phyloP scores from a whole-genome alignment of 1,140 invertebrate species.

The Ooceraea biroi region DNA sequence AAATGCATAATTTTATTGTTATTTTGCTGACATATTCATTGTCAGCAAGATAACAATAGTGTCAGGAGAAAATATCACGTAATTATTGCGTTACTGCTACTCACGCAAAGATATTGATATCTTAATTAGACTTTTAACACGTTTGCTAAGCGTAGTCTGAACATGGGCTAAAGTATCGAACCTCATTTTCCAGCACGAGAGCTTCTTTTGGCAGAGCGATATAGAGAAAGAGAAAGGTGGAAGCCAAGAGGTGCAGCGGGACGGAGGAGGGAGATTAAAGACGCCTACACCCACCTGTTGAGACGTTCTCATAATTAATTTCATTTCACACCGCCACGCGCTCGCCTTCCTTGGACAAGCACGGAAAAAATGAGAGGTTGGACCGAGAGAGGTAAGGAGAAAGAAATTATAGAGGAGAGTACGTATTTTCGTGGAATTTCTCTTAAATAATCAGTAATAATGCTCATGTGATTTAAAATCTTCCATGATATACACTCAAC shows the following conservation, averaged over 20 bases:
- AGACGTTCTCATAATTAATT: slow-evolving; percentile 86
- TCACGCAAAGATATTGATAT: background rate
- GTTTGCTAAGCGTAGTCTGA: slow-evolving; percentile 16
- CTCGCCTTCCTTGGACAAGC: slow-evolving; percentile 71
- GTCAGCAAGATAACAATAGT: background rate
- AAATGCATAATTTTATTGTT: background rate
- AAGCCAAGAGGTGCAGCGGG: slow-evolving; percentile 28
- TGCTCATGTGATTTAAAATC: slow-evolving; percentile 16
- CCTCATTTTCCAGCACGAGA: slow-evolving; percentile 11
- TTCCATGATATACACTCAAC: slow-evolving; percentile 6
- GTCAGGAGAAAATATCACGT: too few species aligned
- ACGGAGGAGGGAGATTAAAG: slow-evolving; percentile 80
- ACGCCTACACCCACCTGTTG: slow-evolving; percentile 85
- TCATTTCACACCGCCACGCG: slow-evolving; percentile 84
- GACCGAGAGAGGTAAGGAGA: slow-evolving; percentile 10
- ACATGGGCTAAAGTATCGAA: slow-evolving; percentile 38
- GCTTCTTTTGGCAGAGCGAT: slow-evolving; percentile 32
- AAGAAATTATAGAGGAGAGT: slow-evolving; percentile 40
- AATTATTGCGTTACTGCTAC: background rate
- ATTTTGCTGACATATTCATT: background rate
- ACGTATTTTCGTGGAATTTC: slow-evolving; percentile 17
- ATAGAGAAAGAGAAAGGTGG: slow-evolving; percentile 63
- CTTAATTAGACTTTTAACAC: slow-evolving; percentile 28
- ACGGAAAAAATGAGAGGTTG: slow-evolving; percentile 58
- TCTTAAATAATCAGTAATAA: background rate